Evolutionary conservation across 2,888 invertebrate species (phyloP), one percentile per base, ranked within the genome.

Genomic region (Drosophila subsilvestris): DNA sequence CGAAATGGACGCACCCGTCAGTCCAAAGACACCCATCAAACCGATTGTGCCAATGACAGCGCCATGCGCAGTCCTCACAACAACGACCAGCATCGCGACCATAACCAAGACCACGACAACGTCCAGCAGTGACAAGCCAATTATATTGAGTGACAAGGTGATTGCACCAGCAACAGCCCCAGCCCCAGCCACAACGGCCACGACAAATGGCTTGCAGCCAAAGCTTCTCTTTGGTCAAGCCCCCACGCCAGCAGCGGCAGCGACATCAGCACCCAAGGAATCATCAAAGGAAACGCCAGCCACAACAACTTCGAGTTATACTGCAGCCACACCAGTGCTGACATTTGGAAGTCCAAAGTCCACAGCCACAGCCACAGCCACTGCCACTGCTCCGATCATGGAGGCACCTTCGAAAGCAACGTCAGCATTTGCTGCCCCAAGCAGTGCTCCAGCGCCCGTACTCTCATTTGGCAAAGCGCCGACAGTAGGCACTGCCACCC

Each of bases 1-100:
- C 48, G 86, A 86, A 17, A 77, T 80, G 17, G 73, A 83, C 17
- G 32, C 68, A 4, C 10, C 25, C 32, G 0, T 37, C 37, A 37
- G 51, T 9, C 37, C 9, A 12, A 47, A 32, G 2, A 50, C 59
- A 2, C 57, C 76, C 0, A 60, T 75, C 2, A 58, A 65, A 7
- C 69, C 75, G 5, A 67, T 42, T 4, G 29, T 43, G 18, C 49
- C 68, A 32, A 45, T 70, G 12, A 18, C 68, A 32, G 29, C 58
- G 2, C 37, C 20, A 1, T 25, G 75, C 8, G 25, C 70, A 51
- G 22, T 49, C 42, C 27, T 29, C 8, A 47, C 22, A n/a, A 44
- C 51, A 14, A 14, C 55, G 6, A 32, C 42, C 12, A 47, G 10
- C 12, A n/a, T 18, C 17, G 2, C 29, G 4, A 49, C 50, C 3